Evolutionary conservation across 2,888 invertebrate genomes (phyloP).

Genomic region (Junonia oenone): DNA sequence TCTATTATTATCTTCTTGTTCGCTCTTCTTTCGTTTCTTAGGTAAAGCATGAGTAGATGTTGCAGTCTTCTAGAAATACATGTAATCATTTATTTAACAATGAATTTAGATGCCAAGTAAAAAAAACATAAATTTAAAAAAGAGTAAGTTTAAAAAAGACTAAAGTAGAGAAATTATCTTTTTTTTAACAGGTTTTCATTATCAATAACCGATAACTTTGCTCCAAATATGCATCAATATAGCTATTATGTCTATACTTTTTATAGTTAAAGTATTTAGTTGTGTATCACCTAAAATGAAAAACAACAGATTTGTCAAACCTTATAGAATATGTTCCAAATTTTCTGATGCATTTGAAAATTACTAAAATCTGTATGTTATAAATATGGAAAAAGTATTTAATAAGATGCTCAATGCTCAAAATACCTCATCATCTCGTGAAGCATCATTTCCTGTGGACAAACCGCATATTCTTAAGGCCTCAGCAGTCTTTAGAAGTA

Average conservation of each 20-base stretch:
- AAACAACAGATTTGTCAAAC: too few relatives aligned
- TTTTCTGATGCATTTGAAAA: too few relatives aligned
- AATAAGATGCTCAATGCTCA: neutral
- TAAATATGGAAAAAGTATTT: neutral
- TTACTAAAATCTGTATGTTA: too few relatives aligned
- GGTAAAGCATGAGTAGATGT: constrained; percentile 37
- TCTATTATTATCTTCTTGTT: constrained; percentile 56
- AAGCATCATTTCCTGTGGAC: constrained; percentile 76
- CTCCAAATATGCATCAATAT: too few relatives aligned
- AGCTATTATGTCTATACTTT: too few relatives aligned
- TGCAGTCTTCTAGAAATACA: constrained; percentile 44
- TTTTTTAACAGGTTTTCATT: too few relatives aligned
- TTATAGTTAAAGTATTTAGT: too few relatives aligned
- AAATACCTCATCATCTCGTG: constrained; percentile 66
- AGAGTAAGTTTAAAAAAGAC: too few relatives aligned
- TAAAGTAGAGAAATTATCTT: too few relatives aligned
- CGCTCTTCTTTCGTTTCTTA: constrained; percentile 68
- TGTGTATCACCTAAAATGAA: too few relatives aligned
- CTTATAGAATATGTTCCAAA: too few relatives aligned
- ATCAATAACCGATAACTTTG: too few relatives aligned
- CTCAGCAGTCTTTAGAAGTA: constrained; percentile 84
- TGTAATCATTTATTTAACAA: neutral
- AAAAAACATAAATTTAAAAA: neutral
- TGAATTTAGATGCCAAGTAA: neutral
- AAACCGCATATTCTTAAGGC: constrained; percentile 84